Base-by-base conservation (phyloP, 2,113 vertebrate species). In the Eidolon helvum region DNA sequence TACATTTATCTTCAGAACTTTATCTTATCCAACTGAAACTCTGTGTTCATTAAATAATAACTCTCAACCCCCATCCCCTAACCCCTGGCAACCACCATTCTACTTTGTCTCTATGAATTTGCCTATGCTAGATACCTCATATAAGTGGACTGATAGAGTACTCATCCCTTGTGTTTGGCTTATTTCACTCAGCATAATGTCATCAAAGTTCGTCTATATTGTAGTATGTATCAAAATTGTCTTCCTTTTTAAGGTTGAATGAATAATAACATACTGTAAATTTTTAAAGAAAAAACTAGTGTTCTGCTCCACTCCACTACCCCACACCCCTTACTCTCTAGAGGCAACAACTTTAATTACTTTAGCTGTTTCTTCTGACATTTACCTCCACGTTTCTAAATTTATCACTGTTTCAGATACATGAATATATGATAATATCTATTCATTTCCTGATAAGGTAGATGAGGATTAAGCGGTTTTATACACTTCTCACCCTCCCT, bases 341-440 rank as follows among this genome's bases (percentile, higher is more conserved):
- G 33, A 85, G 18, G 16, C 21, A 71, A 75, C 40, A 43, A 50
- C 7, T 48, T 61, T 80, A 65, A 91, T 22, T 55, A 57, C 45
- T 43, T 95, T 65, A 87, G 26, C 28, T 59, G n/a, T 87, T 87
- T 75, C 43, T 90, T 45, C 85, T 74, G 57, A 48, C 74, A 91
- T 28, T 69, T 35, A 69, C 24, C 33, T 71, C 28, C 43, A 57
- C 40, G 35, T 77, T 68, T 94, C 66, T 75, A 89, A 94, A 90
- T 33, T 50, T 7, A 35, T 33, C 75, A 18, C n/a, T 68, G 48
- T 40, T 95, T 61, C 21, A 59, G 65, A 75, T 38, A 10, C 9
- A 15, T 40, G 77, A 61, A 43, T 33, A 35, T 15, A 59, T 68
- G 38, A 77, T 19, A 69, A 33, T 35, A 57, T 33, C 43, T 55